Evolutionary conservation across 2,797 vertebrate genomes (phyloP).

Genomic region (Lepus townsendii): DNA sequence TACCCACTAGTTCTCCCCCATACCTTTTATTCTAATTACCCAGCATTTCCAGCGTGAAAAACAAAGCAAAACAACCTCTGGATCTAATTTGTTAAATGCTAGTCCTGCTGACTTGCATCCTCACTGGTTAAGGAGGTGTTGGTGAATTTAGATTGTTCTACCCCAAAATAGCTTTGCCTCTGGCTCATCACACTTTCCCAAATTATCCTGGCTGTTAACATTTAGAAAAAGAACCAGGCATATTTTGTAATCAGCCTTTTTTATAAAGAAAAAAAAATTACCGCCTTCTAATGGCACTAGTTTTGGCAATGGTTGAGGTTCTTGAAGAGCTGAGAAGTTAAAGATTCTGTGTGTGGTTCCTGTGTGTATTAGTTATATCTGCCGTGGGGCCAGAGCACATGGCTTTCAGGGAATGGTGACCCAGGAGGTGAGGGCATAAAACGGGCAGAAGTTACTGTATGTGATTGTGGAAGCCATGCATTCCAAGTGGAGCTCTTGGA

Average conservation of each 20-base stretch:
- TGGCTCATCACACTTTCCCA: constrained; percentile 63
- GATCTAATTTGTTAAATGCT: constrained; percentile 1
- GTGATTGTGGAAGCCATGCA: neutral
- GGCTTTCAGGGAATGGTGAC: neutral
- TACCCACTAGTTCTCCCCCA: neutral
- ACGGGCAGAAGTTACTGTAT: neutral
- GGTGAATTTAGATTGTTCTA: constrained; percentile 62
- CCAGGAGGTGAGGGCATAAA: neutral
- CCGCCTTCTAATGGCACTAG: neutral
- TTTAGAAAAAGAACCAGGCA: constrained; percentile 62
- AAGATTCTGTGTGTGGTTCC: neutral
- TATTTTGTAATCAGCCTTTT: constrained; percentile 56
- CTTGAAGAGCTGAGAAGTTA: constrained; percentile 28
- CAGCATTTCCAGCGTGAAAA: constrained; percentile 11
- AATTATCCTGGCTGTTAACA: constrained; percentile 65
- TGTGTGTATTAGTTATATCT: neutral
- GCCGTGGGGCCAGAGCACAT: neutral
- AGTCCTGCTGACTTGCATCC: neutral
- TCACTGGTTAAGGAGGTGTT: neutral
- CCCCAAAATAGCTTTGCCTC: constrained; percentile 67
- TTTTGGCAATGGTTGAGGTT: neutral
- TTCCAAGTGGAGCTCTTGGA: neutral
- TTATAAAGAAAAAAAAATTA: neutral
- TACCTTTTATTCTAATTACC: neutral
- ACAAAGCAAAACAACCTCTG: neutral